Evolutionary conservation across 2,113 vertebrate genomes (phyloP).

Genomic region (Panurus biarmicus): DNA sequence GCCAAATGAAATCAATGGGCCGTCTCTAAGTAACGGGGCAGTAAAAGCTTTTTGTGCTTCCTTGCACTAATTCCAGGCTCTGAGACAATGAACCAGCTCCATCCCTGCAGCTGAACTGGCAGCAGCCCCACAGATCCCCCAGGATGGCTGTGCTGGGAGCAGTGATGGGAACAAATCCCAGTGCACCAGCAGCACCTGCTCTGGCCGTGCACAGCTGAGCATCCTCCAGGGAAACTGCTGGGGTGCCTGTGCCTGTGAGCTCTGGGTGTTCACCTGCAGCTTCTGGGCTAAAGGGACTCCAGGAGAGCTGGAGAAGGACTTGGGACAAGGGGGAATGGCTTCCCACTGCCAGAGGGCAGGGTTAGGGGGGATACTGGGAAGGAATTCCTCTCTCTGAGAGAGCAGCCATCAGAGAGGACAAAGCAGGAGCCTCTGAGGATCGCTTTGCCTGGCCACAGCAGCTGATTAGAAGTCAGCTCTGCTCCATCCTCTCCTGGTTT

Average conservation of each 20-base stretch:
- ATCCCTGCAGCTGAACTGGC: not conserved
- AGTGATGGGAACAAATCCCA: not conserved
- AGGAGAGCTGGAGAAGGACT: not conserved
- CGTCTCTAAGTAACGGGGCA: not conserved
- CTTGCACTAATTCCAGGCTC: fast-evolving
- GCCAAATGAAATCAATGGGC: not conserved
- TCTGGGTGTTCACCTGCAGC: not conserved
- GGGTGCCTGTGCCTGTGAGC: not conserved
- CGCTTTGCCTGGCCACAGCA: not conserved
- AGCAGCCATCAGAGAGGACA: not conserved
- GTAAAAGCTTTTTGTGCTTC: not conserved
- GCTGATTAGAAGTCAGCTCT: not conserved
- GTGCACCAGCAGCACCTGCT: fast-evolving
- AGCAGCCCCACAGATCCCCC: fast-evolving
- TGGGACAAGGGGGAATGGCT: no score
- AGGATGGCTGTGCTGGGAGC: fast-evolving
- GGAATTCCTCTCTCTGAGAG: no score
- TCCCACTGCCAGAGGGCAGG: not conserved
- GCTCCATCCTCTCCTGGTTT: no score
- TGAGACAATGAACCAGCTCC: not conserved
- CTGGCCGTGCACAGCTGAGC: fast-evolving
- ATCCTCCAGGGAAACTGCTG: not conserved
- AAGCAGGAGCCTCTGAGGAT: not conserved
- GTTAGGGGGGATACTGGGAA: fast-evolving
- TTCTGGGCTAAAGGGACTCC: not conserved